phyloP scores from a whole-genome alignment of 2,888 invertebrate genomes.

The Nomada goodeniana region DNA sequence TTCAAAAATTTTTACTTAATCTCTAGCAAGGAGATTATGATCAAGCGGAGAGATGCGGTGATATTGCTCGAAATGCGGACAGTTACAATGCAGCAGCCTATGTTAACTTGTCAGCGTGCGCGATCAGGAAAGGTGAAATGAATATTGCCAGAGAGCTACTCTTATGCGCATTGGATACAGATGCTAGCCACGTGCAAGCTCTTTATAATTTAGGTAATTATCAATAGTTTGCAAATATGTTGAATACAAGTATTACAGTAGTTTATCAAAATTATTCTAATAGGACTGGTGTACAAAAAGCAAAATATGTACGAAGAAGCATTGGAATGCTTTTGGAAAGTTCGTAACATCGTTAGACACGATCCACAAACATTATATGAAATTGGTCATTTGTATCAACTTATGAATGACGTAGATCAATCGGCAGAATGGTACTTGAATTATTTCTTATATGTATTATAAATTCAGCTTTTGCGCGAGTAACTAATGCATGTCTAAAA shows the following conservation, averaged over 20 bases:
- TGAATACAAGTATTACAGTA: neutral
- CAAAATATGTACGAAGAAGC: slow-evolving; percentile 90
- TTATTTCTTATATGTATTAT: neutral
- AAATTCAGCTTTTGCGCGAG: slow-evolving; percentile 9
- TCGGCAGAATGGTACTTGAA: slow-evolving; percentile 87
- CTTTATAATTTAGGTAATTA: slow-evolving; percentile 90
- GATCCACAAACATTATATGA: slow-evolving; percentile 92
- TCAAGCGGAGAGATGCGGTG: slow-evolving; percentile 91
- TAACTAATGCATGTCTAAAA: neutral
- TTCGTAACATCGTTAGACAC: slow-evolving; percentile 89
- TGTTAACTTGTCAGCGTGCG: slow-evolving; percentile 94
- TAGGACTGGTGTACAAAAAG: slow-evolving; percentile 89
- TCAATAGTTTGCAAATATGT: slow-evolving; percentile 7
- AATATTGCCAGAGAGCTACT: slow-evolving; percentile 90
- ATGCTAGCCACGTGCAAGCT: slow-evolving; percentile 93
- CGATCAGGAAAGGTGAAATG: slow-evolving; percentile 88
- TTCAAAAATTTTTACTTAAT: slow-evolving; percentile 3
- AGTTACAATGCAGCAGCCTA: slow-evolving; percentile 92
- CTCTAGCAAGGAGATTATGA: slow-evolving; percentile 91
- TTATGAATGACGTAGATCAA: slow-evolving; percentile 87
- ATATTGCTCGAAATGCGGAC: slow-evolving; percentile 90
- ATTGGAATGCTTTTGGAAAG: slow-evolving; percentile 91
- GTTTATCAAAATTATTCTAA: slow-evolving; percentile 15
- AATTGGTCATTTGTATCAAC: slow-evolving; percentile 91
- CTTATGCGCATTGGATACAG: slow-evolving; percentile 91